Evolutionary conservation across 2,888 invertebrate species (phyloP).

Genomic region (Augochlorella aurata): DNA sequence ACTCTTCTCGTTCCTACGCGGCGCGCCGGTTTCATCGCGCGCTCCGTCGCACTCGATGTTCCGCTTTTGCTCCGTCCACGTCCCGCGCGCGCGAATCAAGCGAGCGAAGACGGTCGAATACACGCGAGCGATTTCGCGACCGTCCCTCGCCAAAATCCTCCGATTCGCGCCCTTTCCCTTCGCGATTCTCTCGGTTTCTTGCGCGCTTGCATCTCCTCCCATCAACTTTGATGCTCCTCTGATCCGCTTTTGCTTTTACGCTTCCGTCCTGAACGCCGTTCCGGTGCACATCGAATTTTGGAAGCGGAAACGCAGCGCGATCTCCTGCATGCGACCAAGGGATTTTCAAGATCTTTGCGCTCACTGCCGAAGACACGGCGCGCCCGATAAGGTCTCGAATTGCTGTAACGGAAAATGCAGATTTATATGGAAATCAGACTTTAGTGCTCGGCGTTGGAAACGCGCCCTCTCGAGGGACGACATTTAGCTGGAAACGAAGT

Average conservation of each 20-base stretch:
- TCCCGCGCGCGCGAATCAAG: constrained; percentile 57
- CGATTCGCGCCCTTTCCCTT: neutral
- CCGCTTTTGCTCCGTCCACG: constrained; percentile 29
- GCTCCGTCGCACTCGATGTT: constrained; percentile 24
- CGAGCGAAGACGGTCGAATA: constrained; percentile 40
- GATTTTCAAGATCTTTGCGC: neutral
- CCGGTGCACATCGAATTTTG: neutral
- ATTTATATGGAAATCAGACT: neutral
- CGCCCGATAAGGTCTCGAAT: neutral
- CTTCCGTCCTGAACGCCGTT: neutral
- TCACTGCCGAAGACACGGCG: neutral
- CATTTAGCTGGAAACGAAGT: neutral
- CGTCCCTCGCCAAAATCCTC: neutral
- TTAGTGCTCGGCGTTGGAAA: neutral
- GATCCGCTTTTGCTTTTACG: constrained; percentile 4
- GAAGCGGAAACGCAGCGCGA: neutral
- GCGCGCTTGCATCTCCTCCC: neutral
- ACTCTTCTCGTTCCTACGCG: neutral
- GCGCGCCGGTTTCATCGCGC: neutral
- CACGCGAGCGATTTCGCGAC: constrained; percentile 21
- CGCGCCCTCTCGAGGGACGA: too few species aligned
- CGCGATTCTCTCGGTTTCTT: neutral
- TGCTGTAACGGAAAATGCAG: neutral
- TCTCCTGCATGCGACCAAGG: neutral
- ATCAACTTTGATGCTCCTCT: constrained; percentile 9